Percentiles rank a stretch among this genome's conserved stretches.
phyloP scores from a whole-genome alignment of 2,888 invertebrate species.

The Xylota segnis region DNA sequence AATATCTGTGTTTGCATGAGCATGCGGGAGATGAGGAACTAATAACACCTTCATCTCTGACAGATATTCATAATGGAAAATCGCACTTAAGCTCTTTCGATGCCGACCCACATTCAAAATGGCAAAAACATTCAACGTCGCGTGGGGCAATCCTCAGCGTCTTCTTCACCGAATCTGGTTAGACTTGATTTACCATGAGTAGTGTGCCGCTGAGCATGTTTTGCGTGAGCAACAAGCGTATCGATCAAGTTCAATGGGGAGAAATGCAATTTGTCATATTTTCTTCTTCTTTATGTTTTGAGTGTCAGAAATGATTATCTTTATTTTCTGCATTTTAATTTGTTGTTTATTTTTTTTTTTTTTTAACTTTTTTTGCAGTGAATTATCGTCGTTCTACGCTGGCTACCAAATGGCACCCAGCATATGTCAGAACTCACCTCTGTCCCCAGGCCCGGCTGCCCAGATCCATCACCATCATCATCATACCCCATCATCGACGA shows the following conservation, averaged over 20 bases:
- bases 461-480: slow-evolving; percentile 75
- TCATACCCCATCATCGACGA: slow-evolving; percentile 80
- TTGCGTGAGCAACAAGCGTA: slow-evolving; percentile 50
- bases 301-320: background rate
- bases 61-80: slow-evolving; percentile 46
- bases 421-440: slow-evolving; percentile 82
- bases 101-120: slow-evolving; percentile 72
- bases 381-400: slow-evolving; percentile 84
- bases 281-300: background rate
- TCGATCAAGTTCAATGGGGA: slow-evolving; percentile 72
- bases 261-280: slow-evolving; percentile 52
- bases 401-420: slow-evolving; percentile 86
- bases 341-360: slow-evolving; percentile 30
- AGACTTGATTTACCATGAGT: slow-evolving; percentile 53
- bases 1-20: slow-evolving; percentile 41
- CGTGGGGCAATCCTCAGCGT: slow-evolving; percentile 29
- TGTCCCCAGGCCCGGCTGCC: slow-evolving; percentile 78
- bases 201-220: slow-evolving; percentile 37
- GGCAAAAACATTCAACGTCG: slow-evolving; percentile 51
- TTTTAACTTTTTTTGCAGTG: slow-evolving; percentile 83
- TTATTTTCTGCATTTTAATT: slow-evolving; percentile 16
- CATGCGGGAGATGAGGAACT: slow-evolving; percentile 28
- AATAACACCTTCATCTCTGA: slow-evolving; percentile 49
- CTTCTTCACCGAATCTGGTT: slow-evolving; percentile 55
- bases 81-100: slow-evolving; percentile 1